Evolutionary conservation across 2,797 vertebrate species (phyloP).

Genomic region (Coluber constrictor): DNA sequence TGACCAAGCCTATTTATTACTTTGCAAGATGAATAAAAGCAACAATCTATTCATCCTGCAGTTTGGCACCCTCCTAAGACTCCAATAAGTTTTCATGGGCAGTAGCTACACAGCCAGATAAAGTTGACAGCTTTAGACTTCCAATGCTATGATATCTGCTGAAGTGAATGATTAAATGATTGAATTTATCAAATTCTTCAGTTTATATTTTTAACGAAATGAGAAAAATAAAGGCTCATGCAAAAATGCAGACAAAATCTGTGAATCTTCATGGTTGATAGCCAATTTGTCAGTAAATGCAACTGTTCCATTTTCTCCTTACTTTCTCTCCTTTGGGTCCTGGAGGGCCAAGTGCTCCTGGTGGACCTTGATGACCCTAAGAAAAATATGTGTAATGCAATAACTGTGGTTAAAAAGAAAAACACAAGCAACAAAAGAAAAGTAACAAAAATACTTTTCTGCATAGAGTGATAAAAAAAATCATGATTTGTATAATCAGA

Average conservation of each 20-base stretch:
- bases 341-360: slow-evolving; percentile 81
- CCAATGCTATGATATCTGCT: neutral
- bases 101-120: neutral
- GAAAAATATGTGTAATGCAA: slow-evolving; percentile 23
- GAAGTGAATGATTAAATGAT: neutral
- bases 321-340: slow-evolving; percentile 98
- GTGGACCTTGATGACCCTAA: slow-evolving; percentile 86
- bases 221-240: neutral
- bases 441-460: neutral
- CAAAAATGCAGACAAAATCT: slow-evolving; percentile 5
- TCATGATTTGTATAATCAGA: neutral
- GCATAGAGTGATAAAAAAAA: neutral
- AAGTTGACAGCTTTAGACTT: neutral
- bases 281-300: neutral
- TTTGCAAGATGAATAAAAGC: neutral
- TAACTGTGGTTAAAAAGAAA: neutral
- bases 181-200: neutral
- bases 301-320: slow-evolving; percentile 14
- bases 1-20: neutral
- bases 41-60: neutral
- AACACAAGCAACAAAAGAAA: neutral
- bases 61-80: neutral
- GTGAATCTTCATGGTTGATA: slow-evolving; percentile 8
- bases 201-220: slow-evolving; percentile 25
- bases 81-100: neutral